Base-by-base conservation (phyloP, 2,888 invertebrate genomes). In the Leptinotarsa rubiginosa region DNA sequence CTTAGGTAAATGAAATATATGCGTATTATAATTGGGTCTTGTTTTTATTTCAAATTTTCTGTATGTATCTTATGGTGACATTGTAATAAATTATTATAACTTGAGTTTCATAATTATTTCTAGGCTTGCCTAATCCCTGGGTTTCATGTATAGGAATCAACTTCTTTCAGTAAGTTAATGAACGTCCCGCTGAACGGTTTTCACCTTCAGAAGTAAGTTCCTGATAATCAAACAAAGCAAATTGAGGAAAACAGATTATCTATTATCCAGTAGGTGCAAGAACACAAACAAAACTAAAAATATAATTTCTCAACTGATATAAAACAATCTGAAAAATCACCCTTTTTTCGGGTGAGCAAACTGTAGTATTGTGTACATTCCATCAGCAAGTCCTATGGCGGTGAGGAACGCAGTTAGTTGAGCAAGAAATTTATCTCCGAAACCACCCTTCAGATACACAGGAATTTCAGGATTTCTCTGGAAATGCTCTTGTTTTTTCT, bases 381-480 rank as follows among this genome's bases (percentile, higher is more conserved):
- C 74, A 54, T 76, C 72, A 12, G 54, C 70, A 20, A 78, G 1
- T 54, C 79, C 80, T 68, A 73, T 31, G 5, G 62, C 78, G 54
- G 69, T 47, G 12, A 81, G 47, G 12, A 54, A 41, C 49, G 22
- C 20, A 25, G 79, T 79, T 2, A 76, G 4, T 13, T 71, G 54
- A 22, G 75, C 65, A 5, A 81, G 67, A 16, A 79, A 41, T 54
- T 69, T 74, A 69, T 82, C 82, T 12, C 54, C 18, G n/a, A 75
- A 64, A 10, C 81, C 80, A n/a, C 77, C 79, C 73, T 81, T 81
- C 47, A 80, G 47, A 69, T 81, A 77, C 70, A 81, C 76, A 64
- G 82, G 82, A 16, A 75, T 54, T 7, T 78, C 81, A 70, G 79
- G 76, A 20, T 80, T 78, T n/a, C 47, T 22, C 72, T 81, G 80